Evolutionary conservation across 2,113 vertebrate genomes (phyloP).

Genomic region (Bothrops jararaca): DNA sequence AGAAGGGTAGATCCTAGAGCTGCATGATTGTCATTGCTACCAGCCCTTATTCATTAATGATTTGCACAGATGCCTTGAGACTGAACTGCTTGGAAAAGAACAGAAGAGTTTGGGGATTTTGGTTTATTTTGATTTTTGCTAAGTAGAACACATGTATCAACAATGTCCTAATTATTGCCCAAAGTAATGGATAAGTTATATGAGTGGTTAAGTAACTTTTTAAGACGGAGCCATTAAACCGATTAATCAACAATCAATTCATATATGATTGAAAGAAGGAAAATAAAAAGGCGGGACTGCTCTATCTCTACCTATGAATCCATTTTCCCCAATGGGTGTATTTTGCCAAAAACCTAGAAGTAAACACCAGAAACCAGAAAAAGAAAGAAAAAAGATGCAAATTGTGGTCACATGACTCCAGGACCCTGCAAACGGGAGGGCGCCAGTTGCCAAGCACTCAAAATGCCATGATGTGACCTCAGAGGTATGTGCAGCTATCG

Average conservation of each 20-base stretch:
- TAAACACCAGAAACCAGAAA: background rate
- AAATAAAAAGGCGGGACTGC: background rate
- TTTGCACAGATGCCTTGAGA: constrained; percentile 60
- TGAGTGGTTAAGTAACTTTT: constrained; percentile 66
- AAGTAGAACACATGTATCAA: constrained; percentile 64
- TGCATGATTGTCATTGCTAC: constrained; percentile 48
- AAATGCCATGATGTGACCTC: background rate
- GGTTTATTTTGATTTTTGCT: constrained; percentile 54
- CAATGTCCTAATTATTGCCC: constrained; percentile 64
- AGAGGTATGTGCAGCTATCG: background rate
- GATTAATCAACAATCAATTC: constrained; percentile 49
- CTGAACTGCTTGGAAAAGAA: constrained; percentile 69
- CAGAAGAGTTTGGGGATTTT: constrained; percentile 42
- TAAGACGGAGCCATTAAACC: constrained; percentile 46
- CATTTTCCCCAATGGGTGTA: background rate
- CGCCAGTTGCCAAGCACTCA: background rate
- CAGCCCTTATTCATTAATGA: constrained; percentile 55
- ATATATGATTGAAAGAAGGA: constrained; percentile 41
- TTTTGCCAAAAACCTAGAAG: background rate
- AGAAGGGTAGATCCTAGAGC: constrained; percentile 32
- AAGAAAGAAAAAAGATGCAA: background rate
- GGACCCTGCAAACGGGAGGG: background rate
- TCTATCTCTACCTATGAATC: background rate
- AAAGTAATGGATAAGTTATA: constrained; percentile 62
- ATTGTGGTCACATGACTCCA: background rate